Conservation (phyloP, 2,797 vertebrate species). For the Apogon talboti region DNA sequence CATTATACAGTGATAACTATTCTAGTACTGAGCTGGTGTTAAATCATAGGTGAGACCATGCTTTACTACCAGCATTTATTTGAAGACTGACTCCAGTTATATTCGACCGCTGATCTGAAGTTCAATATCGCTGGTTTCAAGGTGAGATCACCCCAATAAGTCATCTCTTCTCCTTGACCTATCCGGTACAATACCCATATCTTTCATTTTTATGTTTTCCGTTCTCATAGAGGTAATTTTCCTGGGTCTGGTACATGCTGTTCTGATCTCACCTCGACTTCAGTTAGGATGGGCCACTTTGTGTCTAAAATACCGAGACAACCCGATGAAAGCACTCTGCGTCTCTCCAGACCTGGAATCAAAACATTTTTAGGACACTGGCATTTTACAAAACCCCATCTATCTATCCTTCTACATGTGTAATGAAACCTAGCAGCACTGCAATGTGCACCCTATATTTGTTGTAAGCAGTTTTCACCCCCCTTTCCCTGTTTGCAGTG, state of each 20-base stretch:
- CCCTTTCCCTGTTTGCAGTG: conserved; percentile 62
- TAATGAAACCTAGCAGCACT: conserved; percentile 66
- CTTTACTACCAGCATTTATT: background rate
- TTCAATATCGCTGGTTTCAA: conserved; percentile 10
- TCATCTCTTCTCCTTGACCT: conserved; percentile 51
- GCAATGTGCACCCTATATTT: conserved; percentile 61
- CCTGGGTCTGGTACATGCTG: conserved; percentile 41
- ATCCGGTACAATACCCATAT: conserved; percentile 29
- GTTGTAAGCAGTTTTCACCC: conserved; percentile 63
- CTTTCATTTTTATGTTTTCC: conserved; percentile 61
- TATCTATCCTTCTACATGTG: conserved; percentile 60
- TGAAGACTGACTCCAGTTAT: background rate
- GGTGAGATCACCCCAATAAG: conserved; percentile 40
- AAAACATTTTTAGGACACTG: conserved; percentile 58
- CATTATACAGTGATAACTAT: too few relatives aligned
- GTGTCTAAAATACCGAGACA: conserved; percentile 49
- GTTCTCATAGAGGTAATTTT: conserved; percentile 54
- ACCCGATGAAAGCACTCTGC: conserved; percentile 23
- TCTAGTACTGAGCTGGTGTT: background rate
- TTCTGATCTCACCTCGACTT: conserved; percentile 42
- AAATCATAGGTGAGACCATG: conserved; percentile 1
- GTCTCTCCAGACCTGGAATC: conserved; percentile 21
- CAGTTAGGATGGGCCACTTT: conserved; percentile 44
- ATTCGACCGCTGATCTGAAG: background rate
- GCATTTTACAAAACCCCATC: conserved; percentile 53